These are phyloP conservation scores for Eristalinus sepulchralis DNA, from an alignment of 2,888 invertebrate species.

Conservation along the genomic window DNA sequence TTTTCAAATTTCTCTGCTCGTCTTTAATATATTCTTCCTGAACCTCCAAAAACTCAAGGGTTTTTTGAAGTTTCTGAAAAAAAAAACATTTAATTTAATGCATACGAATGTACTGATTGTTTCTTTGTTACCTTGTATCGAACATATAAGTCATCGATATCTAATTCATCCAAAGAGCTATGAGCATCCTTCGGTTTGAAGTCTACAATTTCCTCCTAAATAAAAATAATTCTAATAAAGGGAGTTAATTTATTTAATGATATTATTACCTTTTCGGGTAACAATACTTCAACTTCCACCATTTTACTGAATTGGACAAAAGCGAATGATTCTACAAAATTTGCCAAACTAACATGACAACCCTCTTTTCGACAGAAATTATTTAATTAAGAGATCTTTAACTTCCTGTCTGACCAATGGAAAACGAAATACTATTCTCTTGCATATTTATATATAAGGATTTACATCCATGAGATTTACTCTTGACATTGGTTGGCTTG, in stretches of 20 bases:
- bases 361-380: too few species aligned
- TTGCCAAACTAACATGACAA: neutral
- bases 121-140: conserved; percentile 90
- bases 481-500: too few species aligned
- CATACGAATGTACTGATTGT: neutral
- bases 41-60: conserved; percentile 97
- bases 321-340: neutral
- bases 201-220: conserved; percentile 86
- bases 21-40: conserved; percentile 99
- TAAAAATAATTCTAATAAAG: neutral
- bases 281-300: conserved; percentile 83
- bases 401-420: too few species aligned
- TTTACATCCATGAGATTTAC: too few species aligned
- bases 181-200: conserved; percentile 86
- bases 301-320: conserved; percentile 23
- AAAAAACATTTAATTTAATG: conserved; percentile 28
- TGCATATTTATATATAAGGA: too few species aligned
- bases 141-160: conserved; percentile 96
- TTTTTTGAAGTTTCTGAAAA: conserved; percentile 93
- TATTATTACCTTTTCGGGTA: conserved; percentile 88
- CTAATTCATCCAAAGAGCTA: conserved; percentile 88
- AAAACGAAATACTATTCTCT: too few species aligned
- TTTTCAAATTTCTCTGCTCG: conserved; percentile 98
- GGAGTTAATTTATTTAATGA: neutral
- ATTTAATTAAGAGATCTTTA: too few species aligned